Evolutionary conservation across 2,888 invertebrate species (phyloP).

Genomic region (Agriotes lineatus): DNA sequence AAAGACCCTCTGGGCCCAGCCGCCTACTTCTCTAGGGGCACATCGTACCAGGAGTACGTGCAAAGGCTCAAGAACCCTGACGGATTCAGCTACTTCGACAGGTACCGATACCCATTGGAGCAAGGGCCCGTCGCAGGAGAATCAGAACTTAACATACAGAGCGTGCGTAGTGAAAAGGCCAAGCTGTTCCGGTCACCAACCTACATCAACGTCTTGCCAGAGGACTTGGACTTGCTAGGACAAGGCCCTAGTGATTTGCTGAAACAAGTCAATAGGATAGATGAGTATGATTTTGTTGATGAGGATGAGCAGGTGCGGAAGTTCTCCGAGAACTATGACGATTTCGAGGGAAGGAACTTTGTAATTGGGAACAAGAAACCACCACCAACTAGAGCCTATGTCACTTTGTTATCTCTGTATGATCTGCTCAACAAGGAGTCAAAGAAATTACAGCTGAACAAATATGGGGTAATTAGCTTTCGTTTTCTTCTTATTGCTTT

Average conservation of each 20-base stretch:
- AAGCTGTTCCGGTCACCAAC: not conserved
- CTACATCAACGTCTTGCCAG: slow-evolving; percentile 32
- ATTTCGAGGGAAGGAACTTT: slow-evolving; percentile 54
- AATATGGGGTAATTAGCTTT: slow-evolving; percentile 67
- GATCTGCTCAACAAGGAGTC: slow-evolving; percentile 77
- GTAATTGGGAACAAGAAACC: slow-evolving; percentile 67
- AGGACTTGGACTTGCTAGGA: slow-evolving; percentile 58
- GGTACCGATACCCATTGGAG: slow-evolving; percentile 38
- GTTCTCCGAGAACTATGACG: slow-evolving; percentile 60
- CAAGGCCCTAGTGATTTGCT: slow-evolving; percentile 60
- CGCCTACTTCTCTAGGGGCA: slow-evolving; percentile 40
- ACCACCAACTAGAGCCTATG: slow-evolving; percentile 71
- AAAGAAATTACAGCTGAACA: slow-evolving; percentile 73
- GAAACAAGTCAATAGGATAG: slow-evolving; percentile 58
- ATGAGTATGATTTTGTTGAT: slow-evolving; percentile 52
- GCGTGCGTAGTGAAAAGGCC: not conserved
- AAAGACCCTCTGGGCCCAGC: slow-evolving; percentile 64
- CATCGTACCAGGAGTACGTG: slow-evolving; percentile 47
- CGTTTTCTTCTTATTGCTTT: not conserved
- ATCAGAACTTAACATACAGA: too few relatives aligned
- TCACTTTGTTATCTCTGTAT: slow-evolving; percentile 73
- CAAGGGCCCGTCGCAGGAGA: not conserved
- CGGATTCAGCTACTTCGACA: slow-evolving; percentile 50
- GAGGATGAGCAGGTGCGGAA: slow-evolving; percentile 55
- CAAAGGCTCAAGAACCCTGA: slow-evolving; percentile 50